A percentile compares a stretch with the other conserved stretches of the same genome.
These are phyloP conservation scores for Rhinella marina DNA, from an alignment of 2,797 vertebrate species.

Conservation along the genomic window DNA sequence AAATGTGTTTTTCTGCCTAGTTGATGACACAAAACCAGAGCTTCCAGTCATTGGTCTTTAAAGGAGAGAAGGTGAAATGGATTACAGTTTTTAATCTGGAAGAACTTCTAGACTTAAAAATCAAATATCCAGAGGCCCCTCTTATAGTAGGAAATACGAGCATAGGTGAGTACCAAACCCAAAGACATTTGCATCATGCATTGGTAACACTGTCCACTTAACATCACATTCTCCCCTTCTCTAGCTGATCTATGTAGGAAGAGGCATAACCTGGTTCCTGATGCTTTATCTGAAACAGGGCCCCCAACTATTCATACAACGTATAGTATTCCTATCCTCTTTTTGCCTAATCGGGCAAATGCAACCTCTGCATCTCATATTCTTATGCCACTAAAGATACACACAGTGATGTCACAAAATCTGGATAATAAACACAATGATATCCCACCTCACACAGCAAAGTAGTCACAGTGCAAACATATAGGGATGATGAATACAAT, in stretches of 20 bases:
- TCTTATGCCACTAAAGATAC: background rate
- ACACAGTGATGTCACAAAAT: background rate
- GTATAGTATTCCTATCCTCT: too few relatives aligned
- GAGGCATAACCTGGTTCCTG: too few relatives aligned
- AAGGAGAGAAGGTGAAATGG: constrained; percentile 77
- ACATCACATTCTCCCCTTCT: background rate
- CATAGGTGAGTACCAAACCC: constrained; percentile 72
- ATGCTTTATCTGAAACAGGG: background rate
- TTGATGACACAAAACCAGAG: constrained; percentile 66
- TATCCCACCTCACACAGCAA: background rate
- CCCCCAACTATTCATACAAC: too few relatives aligned
- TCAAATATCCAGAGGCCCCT: constrained; percentile 77
- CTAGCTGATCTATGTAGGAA: background rate
- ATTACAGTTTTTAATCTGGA: constrained; percentile 77
- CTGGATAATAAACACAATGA: background rate
- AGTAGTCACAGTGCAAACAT: too few relatives aligned
- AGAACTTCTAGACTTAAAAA: constrained; percentile 82
- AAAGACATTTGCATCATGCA: background rate
- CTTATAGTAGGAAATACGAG: constrained; percentile 85
- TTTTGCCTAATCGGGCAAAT: too few relatives aligned
- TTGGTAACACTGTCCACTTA: background rate
- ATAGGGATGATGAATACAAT: background rate
- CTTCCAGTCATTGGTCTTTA: constrained; percentile 71
- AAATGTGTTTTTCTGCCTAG: constrained; percentile 61
- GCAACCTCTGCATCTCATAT: too few relatives aligned